Conservation (phyloP, 2,797 vertebrate genomes). For the Paguma larvata region DNA sequence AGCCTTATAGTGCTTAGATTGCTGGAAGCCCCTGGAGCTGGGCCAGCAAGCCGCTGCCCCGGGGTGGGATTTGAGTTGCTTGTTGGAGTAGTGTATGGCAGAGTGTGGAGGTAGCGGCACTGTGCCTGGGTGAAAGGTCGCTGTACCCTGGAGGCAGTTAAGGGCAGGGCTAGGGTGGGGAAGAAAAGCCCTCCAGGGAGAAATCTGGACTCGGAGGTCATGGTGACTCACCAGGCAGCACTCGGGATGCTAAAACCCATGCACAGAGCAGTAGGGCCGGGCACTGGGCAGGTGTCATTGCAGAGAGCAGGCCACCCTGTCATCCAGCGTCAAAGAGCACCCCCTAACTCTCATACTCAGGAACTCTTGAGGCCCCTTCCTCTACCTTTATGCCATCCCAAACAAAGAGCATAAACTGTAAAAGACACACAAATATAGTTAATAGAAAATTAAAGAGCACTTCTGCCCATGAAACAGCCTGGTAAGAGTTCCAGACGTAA, state of each 20-base stretch:
- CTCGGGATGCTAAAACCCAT: not conserved
- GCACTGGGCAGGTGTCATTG: not conserved
- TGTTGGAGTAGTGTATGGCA: not conserved
- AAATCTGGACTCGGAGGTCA: not conserved
- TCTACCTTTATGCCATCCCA: not conserved
- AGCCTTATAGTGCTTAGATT: not conserved
- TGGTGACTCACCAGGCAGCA: not conserved
- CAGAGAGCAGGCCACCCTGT: not conserved
- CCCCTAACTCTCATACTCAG: too few species aligned
- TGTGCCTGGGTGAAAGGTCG: not conserved
- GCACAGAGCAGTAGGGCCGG: not conserved
- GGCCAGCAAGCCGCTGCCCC: not conserved
- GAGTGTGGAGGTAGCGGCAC: not conserved
- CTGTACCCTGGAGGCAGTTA: not conserved
- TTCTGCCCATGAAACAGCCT: not conserved
- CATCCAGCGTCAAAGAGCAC: not conserved
- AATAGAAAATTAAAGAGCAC: not conserved
- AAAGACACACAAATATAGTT: not conserved
- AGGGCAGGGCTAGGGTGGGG: not conserved
- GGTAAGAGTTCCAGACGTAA: not conserved
- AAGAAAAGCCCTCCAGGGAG: not conserved
- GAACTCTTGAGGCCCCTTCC: not conserved
- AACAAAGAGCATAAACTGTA: not conserved
- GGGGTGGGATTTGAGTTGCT: not conserved
- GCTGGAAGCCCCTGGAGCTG: not conserved